These are phyloP conservation scores for Leptodactylus fuscus DNA, from an alignment of 2,113 vertebrate genomes.

Conservation along the genomic window DNA sequence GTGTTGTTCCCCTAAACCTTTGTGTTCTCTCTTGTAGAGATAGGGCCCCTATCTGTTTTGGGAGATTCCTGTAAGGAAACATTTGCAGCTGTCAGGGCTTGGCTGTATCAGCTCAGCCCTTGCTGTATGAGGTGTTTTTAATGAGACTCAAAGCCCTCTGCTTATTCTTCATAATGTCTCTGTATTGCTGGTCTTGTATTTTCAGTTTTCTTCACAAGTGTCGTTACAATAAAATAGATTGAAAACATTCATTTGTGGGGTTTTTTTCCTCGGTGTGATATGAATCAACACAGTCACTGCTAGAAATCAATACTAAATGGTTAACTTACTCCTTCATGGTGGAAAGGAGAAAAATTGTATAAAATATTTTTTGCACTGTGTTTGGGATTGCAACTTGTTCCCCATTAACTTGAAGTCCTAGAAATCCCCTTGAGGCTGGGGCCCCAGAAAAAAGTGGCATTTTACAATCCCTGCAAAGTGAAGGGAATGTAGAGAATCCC, in stretches of 20 bases:
- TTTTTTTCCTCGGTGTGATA: not conserved
- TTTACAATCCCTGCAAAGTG: no score
- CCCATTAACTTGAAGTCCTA: no score
- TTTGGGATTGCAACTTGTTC: no score
- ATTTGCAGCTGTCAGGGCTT: conserved; percentile 23
- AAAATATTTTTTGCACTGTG: no score
- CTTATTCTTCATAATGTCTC: not conserved
- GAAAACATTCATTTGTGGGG: not conserved
- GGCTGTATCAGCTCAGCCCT: conserved; percentile 45
- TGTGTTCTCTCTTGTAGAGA: conserved; percentile 51
- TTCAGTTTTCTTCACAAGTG: not conserved
- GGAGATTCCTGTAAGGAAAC: not conserved
- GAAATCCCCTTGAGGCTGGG: no score
- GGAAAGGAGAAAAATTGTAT: no score
- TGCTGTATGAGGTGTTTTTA: conserved; percentile 24
- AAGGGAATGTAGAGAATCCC: no score
- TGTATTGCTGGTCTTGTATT: not conserved
- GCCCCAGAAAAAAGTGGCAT: no score
- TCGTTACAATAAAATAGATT: conserved; percentile 16
- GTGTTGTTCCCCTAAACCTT: not conserved
- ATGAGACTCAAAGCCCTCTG: not conserved
- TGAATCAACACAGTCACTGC: no score
- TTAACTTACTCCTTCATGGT: no score
- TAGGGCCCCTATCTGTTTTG: not conserved
- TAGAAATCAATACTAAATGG: no score